A percentile compares a stretch with the other conserved stretches of the same genome.
Conservation (phyloP, 2,113 vertebrate genomes). For the Pantherophis guttatus region DNA sequence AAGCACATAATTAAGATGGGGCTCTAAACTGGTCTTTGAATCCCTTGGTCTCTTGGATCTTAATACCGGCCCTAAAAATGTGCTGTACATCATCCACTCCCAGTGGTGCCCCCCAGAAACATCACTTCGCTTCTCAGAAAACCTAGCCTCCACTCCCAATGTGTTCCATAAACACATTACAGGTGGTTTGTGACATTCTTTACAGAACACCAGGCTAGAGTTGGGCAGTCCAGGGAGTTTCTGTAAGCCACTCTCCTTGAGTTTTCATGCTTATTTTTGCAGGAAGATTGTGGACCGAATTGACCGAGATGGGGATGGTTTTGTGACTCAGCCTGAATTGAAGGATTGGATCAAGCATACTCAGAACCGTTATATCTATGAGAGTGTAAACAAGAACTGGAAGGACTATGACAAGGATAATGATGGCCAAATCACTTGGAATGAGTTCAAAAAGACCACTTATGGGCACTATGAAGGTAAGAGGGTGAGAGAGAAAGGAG, state of each 20-base stretch:
- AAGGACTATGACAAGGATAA: conserved; percentile 84
- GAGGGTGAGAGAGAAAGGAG: no score
- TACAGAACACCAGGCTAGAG: background rate
- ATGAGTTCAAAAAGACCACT: conserved; percentile 86
- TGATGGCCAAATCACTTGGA: conserved; percentile 81
- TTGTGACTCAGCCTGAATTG: conserved; percentile 78
- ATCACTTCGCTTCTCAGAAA: background rate
- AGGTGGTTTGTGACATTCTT: background rate
- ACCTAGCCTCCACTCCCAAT: background rate
- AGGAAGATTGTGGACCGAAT: conserved; percentile 89
- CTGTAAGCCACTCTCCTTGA: background rate
- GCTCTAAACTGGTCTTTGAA: background rate
- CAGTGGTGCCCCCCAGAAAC: background rate
- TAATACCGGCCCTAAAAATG: background rate
- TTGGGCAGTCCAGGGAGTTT: background rate
- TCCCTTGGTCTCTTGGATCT: background rate
- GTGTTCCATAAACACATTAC: background rate
- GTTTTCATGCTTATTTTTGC: conserved; percentile 9
- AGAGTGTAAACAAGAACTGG: conserved; percentile 89
- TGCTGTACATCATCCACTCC: background rate
- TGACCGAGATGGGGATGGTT: conserved; percentile 80
- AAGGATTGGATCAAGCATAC: conserved; percentile 87
- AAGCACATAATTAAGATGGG: no score
- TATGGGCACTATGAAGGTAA: conserved; percentile 83
- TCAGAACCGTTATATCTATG: conserved; percentile 85